phyloP scores from a whole-genome alignment of 2,888 invertebrate genomes.

The Melanotus villosus region DNA sequence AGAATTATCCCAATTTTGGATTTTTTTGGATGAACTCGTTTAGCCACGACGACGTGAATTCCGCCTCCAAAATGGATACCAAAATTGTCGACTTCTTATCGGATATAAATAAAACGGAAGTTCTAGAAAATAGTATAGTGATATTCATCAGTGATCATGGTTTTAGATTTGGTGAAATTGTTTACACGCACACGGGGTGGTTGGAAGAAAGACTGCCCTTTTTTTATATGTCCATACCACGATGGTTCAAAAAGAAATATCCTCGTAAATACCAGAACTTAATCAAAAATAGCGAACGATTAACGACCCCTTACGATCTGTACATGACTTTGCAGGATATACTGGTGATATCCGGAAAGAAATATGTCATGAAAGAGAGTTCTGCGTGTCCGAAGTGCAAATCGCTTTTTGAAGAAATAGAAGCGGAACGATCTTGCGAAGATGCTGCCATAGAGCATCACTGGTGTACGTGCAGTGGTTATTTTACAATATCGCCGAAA shows the following conservation, averaged over 20 bases:
- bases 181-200: slow-evolving; percentile 80
- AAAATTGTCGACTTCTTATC: slow-evolving; percentile 75
- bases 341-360: slow-evolving; percentile 70
- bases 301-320: slow-evolving; percentile 84
- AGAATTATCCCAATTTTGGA: slow-evolving; percentile 78
- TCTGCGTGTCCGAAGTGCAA: slow-evolving; percentile 76
- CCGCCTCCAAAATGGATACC: slow-evolving; percentile 78
- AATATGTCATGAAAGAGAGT: slow-evolving; percentile 61
- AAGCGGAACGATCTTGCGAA: slow-evolving; percentile 75
- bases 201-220: slow-evolving; percentile 86
- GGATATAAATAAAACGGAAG: slow-evolving; percentile 71
- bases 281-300: slow-evolving; percentile 74
- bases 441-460: slow-evolving; percentile 79
- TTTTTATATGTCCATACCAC: slow-evolving; percentile 79
- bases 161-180: slow-evolving; percentile 81
- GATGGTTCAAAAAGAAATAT: slow-evolving; percentile 73
- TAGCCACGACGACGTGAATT: slow-evolving; percentile 81
- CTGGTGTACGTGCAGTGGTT: slow-evolving; percentile 82
- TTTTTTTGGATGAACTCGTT: slow-evolving; percentile 88
- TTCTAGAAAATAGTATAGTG: slow-evolving; percentile 78
- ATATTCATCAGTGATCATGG: slow-evolving; percentile 87
- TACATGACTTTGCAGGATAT: slow-evolving; percentile 81
- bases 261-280: slow-evolving; percentile 73
- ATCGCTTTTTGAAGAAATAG: slow-evolving; percentile 74
- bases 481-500: slow-evolving; percentile 68